phyloP scores from a whole-genome alignment of 2,888 invertebrate species.

The Campoletis raptor region DNA sequence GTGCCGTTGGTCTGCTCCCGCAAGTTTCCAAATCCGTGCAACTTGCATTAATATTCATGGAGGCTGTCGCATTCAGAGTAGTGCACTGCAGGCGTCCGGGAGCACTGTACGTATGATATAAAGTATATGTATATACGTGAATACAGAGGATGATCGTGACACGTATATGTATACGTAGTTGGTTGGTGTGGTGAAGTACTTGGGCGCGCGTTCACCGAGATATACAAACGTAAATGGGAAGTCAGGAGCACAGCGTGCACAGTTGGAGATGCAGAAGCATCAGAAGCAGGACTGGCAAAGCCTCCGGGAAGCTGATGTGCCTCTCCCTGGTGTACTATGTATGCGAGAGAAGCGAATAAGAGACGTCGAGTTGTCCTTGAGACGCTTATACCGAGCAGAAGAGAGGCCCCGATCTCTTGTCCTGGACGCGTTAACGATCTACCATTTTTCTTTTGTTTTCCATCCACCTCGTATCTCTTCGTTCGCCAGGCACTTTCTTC shows the following conservation, averaged over 20 bases:
- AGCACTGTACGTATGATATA: slow-evolving; percentile 49
- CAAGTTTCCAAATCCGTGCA: slow-evolving; percentile 68
- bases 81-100: slow-evolving; percentile 66
- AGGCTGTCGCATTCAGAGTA: slow-evolving; percentile 68
- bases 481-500: slow-evolving; percentile 20
- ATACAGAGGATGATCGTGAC: slow-evolving; percentile 29
- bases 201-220: slow-evolving; percentile 60
- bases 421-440: slow-evolving; percentile 73
- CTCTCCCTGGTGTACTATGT: slow-evolving; percentile 35
- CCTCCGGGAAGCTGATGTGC: slow-evolving; percentile 65
- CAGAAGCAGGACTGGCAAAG: slow-evolving; percentile 40
- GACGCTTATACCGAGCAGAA: slow-evolving; percentile 58
- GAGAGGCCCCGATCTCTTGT: slow-evolving; percentile 53
- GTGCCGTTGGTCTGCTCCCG: slow-evolving; percentile 56
- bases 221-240: slow-evolving; percentile 65
- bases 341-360: slow-evolving; percentile 52
- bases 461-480: slow-evolving; percentile 24
- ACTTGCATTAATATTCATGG: slow-evolving; percentile 70
- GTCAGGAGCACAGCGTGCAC: slow-evolving; percentile 63
- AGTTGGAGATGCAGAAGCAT: slow-evolving; percentile 57
- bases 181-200: slow-evolving; percentile 57
- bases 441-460: slow-evolving; percentile 56
- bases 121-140: slow-evolving; percentile 20
- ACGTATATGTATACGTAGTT: slow-evolving; percentile 27
- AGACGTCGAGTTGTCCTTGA: slow-evolving; percentile 69